Base-by-base conservation (phyloP, 2,888 invertebrate species). In the Pimpla rufipes region DNA sequence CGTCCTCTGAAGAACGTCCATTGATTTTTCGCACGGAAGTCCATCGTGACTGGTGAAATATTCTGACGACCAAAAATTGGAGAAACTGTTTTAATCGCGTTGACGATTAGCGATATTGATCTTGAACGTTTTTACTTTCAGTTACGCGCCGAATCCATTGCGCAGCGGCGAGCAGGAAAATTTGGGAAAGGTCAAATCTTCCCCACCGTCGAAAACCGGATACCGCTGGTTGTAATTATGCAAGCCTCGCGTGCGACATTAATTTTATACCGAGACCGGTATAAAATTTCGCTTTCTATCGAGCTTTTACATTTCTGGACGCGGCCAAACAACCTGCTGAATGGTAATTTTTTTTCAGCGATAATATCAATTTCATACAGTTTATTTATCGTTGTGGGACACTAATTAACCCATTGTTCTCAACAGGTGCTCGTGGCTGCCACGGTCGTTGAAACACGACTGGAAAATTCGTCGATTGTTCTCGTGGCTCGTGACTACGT, bases 101-200 rank as follows among this genome's bases (percentile, higher is more conserved):
- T 29, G 29, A 29, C 29, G 29, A 18, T 7, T 18, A 13, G 7
- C 50, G 50, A 50, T 50, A 50, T 50, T 0, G 18, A 50, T n/a
- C 18, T n/a, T 0, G 29, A 29, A 29, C 29, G 5, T 29, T 29
- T 29, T 29, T 29, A 3, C 5, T 16, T 16, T 16, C 13, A 7
- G 8, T 18, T 35, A 42, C 40, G 42, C 18, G 67, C 23, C 6
- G 35, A 35, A 67, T 16, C n/a, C 47, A 50, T 16, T 29, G 16
- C 23, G 29, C 11, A 18, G 23, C 10, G n/a, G 10, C 8, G 16
- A 35, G 16, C 16, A n/a, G 16, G n/a, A 16, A 67, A 29, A 47
- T 67, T 67, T 67, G 29, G 67, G 67, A 67, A 67, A 67, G 47
- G 47, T 42, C 67, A n/a, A 23, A 29, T 16, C 8, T 23, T 29